A percentile compares a stretch with the other conserved stretches of the same genome.
These are phyloP conservation scores for Lacerta viridis DNA, from an alignment of 2,797 vertebrate genomes.

Conservation along the genomic window DNA sequence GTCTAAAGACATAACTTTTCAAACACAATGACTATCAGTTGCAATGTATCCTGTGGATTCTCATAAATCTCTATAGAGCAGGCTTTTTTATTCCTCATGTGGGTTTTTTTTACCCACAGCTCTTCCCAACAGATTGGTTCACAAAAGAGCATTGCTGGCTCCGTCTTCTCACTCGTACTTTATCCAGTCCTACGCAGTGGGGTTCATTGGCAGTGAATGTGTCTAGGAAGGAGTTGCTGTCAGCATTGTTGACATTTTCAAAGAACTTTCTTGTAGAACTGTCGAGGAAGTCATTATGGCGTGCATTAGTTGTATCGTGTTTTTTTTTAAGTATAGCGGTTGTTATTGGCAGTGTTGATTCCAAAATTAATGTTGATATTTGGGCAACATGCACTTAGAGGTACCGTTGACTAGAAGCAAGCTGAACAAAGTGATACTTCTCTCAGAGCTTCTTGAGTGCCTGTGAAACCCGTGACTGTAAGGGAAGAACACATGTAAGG, in stretches of 20 bases:
- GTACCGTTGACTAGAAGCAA: background rate
- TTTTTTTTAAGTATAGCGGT: background rate
- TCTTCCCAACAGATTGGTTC: background rate
- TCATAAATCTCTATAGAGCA: conserved; percentile 20
- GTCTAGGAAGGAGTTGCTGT: conserved; percentile 9
- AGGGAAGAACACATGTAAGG: too few species aligned
- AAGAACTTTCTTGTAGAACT: background rate
- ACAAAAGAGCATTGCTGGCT: conserved; percentile 42
- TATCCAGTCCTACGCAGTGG: conserved; percentile 12
- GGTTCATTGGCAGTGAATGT: conserved; percentile 16
- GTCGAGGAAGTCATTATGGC: background rate
- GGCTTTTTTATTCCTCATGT: conserved; percentile 2
- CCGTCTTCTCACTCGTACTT: conserved; percentile 19
- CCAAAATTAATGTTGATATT: background rate
- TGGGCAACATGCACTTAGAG: background rate
- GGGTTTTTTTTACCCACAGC: conserved; percentile 8
- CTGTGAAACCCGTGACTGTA: background rate
- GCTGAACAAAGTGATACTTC: background rate
- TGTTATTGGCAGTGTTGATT: background rate
- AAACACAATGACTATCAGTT: conserved; percentile 14
- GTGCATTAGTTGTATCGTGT: background rate
- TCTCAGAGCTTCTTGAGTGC: background rate
- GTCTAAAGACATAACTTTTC: background rate
- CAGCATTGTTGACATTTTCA: background rate
- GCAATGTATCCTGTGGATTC: background rate